Evolutionary conservation across 2,888 invertebrate species (phyloP).

Genomic region (Oligia latruncula): DNA sequence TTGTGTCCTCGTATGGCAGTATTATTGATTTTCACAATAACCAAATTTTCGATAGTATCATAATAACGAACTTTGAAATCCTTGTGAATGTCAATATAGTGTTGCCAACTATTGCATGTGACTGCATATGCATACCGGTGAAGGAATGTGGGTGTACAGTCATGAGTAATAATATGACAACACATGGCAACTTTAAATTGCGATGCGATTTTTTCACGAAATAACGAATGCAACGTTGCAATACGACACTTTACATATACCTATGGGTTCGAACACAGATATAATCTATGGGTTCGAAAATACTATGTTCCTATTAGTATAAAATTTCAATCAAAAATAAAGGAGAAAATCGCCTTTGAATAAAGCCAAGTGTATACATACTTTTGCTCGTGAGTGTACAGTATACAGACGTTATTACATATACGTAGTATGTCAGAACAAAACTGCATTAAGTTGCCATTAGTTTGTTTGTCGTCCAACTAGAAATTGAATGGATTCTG

Average conservation of each 20-base stretch:
- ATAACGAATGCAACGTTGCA: no score
- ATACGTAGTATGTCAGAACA: neutral
- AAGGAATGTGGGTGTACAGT: neutral
- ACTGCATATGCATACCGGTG: conserved; percentile 13
- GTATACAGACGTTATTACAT: neutral
- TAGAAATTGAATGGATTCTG: conserved; percentile 63
- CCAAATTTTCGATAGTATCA: conserved; percentile 9
- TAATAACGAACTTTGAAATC: conserved; percentile 15
- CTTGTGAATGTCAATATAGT: conserved; percentile 13
- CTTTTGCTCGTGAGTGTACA: neutral
- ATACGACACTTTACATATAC: no score
- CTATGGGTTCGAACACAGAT: no score
- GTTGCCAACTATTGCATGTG: conserved; percentile 35
- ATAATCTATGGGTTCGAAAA: no score
- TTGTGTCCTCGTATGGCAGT: neutral
- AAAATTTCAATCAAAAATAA: no score
- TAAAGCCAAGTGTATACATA: no score
- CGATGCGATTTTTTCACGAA: no score
- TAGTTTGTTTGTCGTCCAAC: conserved; percentile 69
- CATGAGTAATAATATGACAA: no score
- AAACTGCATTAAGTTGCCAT: conserved; percentile 66
- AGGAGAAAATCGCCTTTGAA: no score
- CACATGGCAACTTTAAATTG: no score
- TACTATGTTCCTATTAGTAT: no score
- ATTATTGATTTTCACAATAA: neutral